These are phyloP conservation scores for Cydia strobilella DNA, from an alignment of 1,140 invertebrate species.

Conservation along the genomic window DNA sequence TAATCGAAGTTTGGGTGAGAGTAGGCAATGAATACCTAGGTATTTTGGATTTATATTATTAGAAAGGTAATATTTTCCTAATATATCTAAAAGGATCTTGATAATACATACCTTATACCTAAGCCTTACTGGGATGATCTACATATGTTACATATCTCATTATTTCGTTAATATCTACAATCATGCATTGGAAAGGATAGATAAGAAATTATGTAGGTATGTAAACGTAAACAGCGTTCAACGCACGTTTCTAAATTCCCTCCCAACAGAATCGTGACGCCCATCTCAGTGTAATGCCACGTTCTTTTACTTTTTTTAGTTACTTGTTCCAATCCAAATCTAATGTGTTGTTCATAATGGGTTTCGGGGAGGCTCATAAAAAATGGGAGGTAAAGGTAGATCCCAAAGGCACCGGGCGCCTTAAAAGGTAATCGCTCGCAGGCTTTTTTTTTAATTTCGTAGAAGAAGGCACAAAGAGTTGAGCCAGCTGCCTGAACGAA, in stretches of 20 bases:
- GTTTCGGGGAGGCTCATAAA: slow-evolving; percentile 55
- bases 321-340: slow-evolving; percentile 50
- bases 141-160: neutral
- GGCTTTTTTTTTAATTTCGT: slow-evolving; percentile 62
- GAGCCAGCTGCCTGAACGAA: slow-evolving; percentile 59
- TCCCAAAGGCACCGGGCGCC: slow-evolving; percentile 63
- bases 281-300: slow-evolving; percentile 39
- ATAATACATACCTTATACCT: neutral
- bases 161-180: neutral
- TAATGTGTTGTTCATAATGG: slow-evolving; percentile 69
- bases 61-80: too few relatives aligned
- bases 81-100: neutral
- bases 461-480: slow-evolving; percentile 64
- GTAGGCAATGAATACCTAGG: too few relatives aligned
- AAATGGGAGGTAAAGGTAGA: slow-evolving; percentile 54
- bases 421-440: slow-evolving; percentile 71
- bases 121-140: too few relatives aligned
- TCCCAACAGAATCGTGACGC: slow-evolving; percentile 30
- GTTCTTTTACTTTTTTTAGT: slow-evolving; percentile 54
- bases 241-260: slow-evolving; percentile 30
- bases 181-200: neutral
- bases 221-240: slow-evolving; percentile 7
- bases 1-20: neutral
- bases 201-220: slow-evolving; percentile 8
- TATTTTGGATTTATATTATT: too few relatives aligned